Base-by-base conservation (phyloP, 2,113 vertebrate species). In the Nasalis larvatus region DNA sequence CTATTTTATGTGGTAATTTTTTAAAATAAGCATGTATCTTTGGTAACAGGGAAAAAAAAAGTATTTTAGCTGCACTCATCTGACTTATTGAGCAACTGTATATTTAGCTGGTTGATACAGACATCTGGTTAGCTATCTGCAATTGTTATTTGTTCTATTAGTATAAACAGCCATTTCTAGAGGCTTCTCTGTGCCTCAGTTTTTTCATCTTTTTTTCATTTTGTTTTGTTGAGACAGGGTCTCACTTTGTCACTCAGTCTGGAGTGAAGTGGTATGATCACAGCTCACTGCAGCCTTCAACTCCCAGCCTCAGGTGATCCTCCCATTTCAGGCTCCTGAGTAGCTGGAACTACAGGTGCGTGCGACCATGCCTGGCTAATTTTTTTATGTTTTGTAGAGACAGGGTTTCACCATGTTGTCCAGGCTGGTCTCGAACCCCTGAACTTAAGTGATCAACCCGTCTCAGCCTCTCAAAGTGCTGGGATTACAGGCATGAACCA, bases 1-100 rank as follows among this genome's bases (percentile, higher is more conserved):
- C 2, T 54, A 80, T 86, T 71, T 73, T 52, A 35, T 21, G 27
- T 66, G 60, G 60, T 4, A 45, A n/a, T 71, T 71, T 56, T 95
- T 93, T 93, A 82, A 94, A 96, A 78, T 74, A 87, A 49, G 18
- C 8, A 80, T n/a, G 27, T 63, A n/a, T 56, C 54, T 69, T 95
- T 94, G 2, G 8, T 83, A 86, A 86, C 14, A 54, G 45, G 3
- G 4, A 4, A 52, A 37, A 86, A 78, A 37, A 35, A 45, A 40
- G 94, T 87, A 86, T 12, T 92, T 95, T 68, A 89, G 23, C 49
- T 85, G 12, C 77, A 20, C 23, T 85, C n/a, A 63, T 74, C 17
- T 80, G 21, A 92, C 47, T 89, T 85, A 92, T 80, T 95, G 56
- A 80, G 60, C 42, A 95, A 71, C 78, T 86, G 8, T 89, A 2